Evolutionary conservation across 2,888 invertebrate species (phyloP), one percentile per base, ranked within the genome.

Genomic region (Sipunculus nudus): DNA sequence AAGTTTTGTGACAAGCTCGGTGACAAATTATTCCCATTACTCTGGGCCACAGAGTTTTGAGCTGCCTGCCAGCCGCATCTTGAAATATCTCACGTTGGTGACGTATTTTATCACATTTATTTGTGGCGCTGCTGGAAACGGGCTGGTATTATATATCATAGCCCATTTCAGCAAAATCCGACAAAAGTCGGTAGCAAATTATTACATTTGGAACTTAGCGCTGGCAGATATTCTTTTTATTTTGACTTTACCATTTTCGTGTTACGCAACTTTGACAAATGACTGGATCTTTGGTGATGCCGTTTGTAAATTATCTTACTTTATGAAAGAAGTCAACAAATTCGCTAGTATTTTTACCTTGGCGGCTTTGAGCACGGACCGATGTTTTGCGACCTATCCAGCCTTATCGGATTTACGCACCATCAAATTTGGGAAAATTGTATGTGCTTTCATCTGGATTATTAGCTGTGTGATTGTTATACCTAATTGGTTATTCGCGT

Each of bases 171-270:
- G 29, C 19, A 45, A 54, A 28, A 50, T 65, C 31, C 49, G 65
- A 5, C 26, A 25, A 1, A 59, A 61, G 31, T 50, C 58, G 0
- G 57, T 53, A 39, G 58, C 61, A 21, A 68, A 66, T 45, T 62
- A 63, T 48, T 68, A 68, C 59, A 67, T 68, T 19, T 63, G 64
- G 57, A 68, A 68, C 61, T 46, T 68, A n/a, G 47, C 68, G 2
- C 29, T 68, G n/a, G 63, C 65, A 2, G 68, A 68, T 53, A 40
- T 57, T 25, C 32, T 67, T 29, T 66, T 61, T 31, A 53, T 67
- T 5, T 25, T 63, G 41, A 63, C 68, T 5, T 43, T 68, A 39
- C 68, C 68, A 2, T 47, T 66, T 31, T 58, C 59, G 43, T 53
- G 35, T 35, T 63, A 55, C 29, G 45, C 57, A 35, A 61, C 61